These are phyloP conservation scores for Anneissia japonica DNA, from an alignment of 35 echinoderm and acorn worm species.

Conservation along the genomic window DNA sequence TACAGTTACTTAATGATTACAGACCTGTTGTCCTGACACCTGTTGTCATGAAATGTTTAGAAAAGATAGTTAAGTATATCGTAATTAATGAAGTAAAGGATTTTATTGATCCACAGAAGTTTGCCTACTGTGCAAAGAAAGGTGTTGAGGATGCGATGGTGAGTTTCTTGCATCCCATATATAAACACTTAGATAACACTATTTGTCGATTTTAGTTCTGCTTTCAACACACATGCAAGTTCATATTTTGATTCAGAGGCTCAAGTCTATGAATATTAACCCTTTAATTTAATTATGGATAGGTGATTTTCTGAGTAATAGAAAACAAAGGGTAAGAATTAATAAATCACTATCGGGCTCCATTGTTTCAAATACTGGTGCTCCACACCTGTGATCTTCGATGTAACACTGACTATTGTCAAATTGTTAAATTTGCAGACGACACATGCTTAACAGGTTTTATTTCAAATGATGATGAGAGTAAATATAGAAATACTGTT, in stretches of 20 bases:
- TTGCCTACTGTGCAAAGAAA: slow-evolving; percentile 12
- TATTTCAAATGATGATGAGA: slow-evolving; percentile 9
- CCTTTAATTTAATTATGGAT: background rate
- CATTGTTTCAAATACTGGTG: too few species aligned
- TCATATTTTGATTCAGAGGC: background rate
- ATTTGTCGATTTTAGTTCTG: slow-evolving; percentile 4
- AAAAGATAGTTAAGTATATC: background rate
- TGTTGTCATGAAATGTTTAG: slow-evolving; percentile 20
- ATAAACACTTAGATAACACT: background rate
- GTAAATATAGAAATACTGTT: background rate
- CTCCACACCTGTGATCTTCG: too few species aligned
- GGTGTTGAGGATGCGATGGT: slow-evolving; percentile 3
- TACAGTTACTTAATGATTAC: background rate
- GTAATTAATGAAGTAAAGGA: background rate
- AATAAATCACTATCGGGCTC: too few species aligned
- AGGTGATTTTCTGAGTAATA: too few species aligned
- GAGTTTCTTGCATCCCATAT: background rate
- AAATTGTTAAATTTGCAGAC: slow-evolving; percentile 12
- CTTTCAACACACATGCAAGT: slow-evolving; percentile 21
- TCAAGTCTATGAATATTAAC: slow-evolving; percentile 10
- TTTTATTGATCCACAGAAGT: background rate
- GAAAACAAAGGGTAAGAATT: too few species aligned
- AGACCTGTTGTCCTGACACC: background rate
- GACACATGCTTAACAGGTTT: slow-evolving; percentile 5
- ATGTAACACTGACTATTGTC: too few species aligned